Percentiles rank a stretch among this genome's conserved stretches.
phyloP scores from a whole-genome alignment of 2,888 invertebrate genomes.

The Leucozona laternaria region DNA sequence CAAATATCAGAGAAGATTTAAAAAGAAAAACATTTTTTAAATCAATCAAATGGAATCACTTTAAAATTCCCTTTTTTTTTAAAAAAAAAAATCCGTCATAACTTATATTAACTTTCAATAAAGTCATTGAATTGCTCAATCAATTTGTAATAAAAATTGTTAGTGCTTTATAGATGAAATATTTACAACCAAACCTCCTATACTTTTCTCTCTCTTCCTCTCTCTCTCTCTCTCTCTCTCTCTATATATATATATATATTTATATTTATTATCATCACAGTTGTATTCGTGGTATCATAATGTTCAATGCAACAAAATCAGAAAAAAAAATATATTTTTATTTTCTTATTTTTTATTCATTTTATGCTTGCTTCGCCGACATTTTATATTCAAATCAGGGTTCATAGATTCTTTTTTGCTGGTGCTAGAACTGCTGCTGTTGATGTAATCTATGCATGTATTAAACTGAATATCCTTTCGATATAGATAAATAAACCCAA shows the following conservation, averaged over 20 bases:
- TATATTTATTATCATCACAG: constrained; percentile 6
- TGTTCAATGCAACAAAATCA: constrained; percentile 6
- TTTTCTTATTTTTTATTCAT: constrained; percentile 33
- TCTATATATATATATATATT: background rate
- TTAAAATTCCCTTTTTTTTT: constrained; percentile 56
- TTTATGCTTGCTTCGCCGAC: constrained; percentile 10
- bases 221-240: background rate
- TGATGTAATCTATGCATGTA: constrained; percentile 69
- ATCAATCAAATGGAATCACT: constrained; percentile 54
- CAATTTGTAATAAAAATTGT: constrained; percentile 58
- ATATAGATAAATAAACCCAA: constrained; percentile 31
- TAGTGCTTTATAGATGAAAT: constrained; percentile 24
- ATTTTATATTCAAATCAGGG: constrained; percentile 74
- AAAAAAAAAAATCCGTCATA: constrained; percentile 61
- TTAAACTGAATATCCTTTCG: constrained; percentile 64
- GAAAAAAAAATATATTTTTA: constrained; percentile 23
- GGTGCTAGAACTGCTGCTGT: constrained; percentile 24
- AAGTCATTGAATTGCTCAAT: constrained; percentile 68
- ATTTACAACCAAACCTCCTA: background rate
- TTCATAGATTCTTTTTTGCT: constrained; percentile 54
- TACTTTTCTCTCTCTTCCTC: background rate
- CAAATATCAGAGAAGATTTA: background rate
- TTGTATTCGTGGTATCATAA: constrained; percentile 9
- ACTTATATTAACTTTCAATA: constrained; percentile 67
- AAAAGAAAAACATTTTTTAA: constrained; percentile 26